Evolutionary conservation across 2,888 invertebrate species (phyloP).

Genomic region (Synanthedon tipuliformis): DNA sequence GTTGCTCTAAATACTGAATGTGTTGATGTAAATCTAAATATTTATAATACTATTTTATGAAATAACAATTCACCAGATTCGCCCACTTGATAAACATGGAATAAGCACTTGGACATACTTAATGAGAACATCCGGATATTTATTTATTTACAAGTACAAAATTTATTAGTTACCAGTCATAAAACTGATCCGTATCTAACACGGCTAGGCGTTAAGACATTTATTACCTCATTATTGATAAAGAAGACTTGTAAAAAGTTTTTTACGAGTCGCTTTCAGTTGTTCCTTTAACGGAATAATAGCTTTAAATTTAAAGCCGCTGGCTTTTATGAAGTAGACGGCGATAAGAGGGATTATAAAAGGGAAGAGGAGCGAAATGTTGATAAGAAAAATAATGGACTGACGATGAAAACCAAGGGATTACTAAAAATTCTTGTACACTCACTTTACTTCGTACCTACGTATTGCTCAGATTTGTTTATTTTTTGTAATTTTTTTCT

Average conservation of each 20-base stretch:
- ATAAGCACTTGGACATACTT: no score
- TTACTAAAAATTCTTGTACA: conserved; percentile 24
- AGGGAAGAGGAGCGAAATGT: conserved; percentile 43
- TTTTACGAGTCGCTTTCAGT: conserved; percentile 40
- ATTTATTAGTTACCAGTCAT: not conserved
- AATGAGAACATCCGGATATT: no score
- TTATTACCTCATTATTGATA: conserved; percentile 27
- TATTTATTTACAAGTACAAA: no score
- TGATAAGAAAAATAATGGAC: conserved; percentile 54
- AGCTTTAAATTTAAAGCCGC: conserved; percentile 48
- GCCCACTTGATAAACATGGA: no score
- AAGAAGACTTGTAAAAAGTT: conserved; percentile 31
- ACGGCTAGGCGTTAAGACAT: conserved; percentile 3
- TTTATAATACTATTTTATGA: no score
- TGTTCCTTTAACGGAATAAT: conserved; percentile 42
- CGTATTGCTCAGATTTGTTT: not conserved
- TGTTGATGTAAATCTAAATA: no score
- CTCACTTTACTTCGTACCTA: conserved; percentile 7
- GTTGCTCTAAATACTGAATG: no score
- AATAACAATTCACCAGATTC: no score
- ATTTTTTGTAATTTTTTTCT: no score
- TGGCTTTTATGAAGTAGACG: conserved; percentile 50
- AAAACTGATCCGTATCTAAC: not conserved
- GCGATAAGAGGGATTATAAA: conserved; percentile 57
- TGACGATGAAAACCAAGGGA: conserved; percentile 40